Percentiles rank a stretch among this genome's conserved stretches.
phyloP scores from a whole-genome alignment of 2,888 invertebrate genomes.

The Drosophila stalkeri region DNA sequence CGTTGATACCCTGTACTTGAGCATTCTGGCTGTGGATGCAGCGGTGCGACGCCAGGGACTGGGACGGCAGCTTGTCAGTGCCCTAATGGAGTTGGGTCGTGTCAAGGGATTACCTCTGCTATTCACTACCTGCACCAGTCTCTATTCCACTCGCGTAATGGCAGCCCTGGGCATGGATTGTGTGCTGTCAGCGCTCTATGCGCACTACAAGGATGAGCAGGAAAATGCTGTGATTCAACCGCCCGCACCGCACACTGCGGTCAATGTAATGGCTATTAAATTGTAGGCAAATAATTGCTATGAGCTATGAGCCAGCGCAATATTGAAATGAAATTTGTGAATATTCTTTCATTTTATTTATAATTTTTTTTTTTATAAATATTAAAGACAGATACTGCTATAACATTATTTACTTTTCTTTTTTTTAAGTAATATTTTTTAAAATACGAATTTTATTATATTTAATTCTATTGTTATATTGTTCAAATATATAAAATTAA shows the following conservation, averaged over 20 bases:
- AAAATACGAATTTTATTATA: not conserved
- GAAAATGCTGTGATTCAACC: conserved; percentile 67
- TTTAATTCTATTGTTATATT: too few relatives aligned
- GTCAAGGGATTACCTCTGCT: conserved; percentile 56
- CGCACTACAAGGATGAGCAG: conserved; percentile 60
- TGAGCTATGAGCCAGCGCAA: too few relatives aligned
- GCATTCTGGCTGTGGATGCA: conserved; percentile 53
- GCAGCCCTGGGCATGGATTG: conserved; percentile 62
- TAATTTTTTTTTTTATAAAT: not conserved
- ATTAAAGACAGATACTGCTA: not conserved
- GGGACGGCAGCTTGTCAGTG: conserved; percentile 61
- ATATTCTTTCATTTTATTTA: not conserved
- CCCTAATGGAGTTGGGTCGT: conserved; percentile 62
- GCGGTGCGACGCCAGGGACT: conserved; percentile 61
- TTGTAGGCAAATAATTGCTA: conserved; percentile 13
- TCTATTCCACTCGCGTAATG: conserved; percentile 66
- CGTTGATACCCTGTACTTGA: conserved; percentile 54
- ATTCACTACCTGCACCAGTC: conserved; percentile 72
- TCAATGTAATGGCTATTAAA: conserved; percentile 51
- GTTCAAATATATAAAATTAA: too few relatives aligned
- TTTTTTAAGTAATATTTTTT: not conserved
- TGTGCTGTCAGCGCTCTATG: conserved; percentile 52
- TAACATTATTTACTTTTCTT: not conserved
- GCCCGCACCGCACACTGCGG: conserved; percentile 58
- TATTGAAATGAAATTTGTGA: too few relatives aligned